Conservation (phyloP, 2,888 invertebrate species). For the Drosophila buzzatii region DNA sequence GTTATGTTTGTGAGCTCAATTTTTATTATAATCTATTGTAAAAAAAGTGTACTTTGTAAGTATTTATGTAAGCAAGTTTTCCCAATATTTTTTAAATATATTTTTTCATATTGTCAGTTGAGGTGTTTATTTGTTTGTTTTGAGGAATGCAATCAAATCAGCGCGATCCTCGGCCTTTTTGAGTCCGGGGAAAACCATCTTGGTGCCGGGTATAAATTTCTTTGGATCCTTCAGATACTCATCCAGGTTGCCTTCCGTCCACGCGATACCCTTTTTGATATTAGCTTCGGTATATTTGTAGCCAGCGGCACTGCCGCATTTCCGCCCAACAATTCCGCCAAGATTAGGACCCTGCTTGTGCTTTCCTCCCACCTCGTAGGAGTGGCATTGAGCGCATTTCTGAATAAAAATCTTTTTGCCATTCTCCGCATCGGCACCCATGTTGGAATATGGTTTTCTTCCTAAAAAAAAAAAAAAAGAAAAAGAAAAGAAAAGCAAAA, state of each 20-base stretch:
- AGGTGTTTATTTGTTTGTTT: slow-evolving; percentile 82
- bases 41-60: not conserved
- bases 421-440: slow-evolving; percentile 96
- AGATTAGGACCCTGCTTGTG: slow-evolving; percentile 99
- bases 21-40: not conserved
- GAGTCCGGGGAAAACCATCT: slow-evolving; percentile 99
- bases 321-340: slow-evolving; percentile 94
- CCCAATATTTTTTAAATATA: not conserved
- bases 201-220: slow-evolving; percentile 99
- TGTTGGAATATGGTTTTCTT: slow-evolving; percentile 75
- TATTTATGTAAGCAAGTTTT: not conserved
- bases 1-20: not conserved
- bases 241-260: slow-evolving; percentile 96
- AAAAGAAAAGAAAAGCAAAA: not conserved
- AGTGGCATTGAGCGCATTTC: slow-evolving; percentile 98
- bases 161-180: slow-evolving; percentile 97
- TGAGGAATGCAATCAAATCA: slow-evolving; percentile 97
- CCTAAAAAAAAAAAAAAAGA: slow-evolving; percentile 22
- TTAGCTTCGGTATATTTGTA: slow-evolving; percentile 97
- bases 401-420: slow-evolving; percentile 98
- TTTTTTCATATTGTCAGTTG: not conserved
- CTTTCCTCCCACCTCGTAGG: slow-evolving; percentile 94
- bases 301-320: slow-evolving; percentile 96
- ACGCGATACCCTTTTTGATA: slow-evolving; percentile 97
- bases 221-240: slow-evolving; percentile 99